These are phyloP conservation scores for Acrocephalus scirpaceus DNA, from an alignment of 2,797 vertebrate species.

Conservation along the genomic window DNA sequence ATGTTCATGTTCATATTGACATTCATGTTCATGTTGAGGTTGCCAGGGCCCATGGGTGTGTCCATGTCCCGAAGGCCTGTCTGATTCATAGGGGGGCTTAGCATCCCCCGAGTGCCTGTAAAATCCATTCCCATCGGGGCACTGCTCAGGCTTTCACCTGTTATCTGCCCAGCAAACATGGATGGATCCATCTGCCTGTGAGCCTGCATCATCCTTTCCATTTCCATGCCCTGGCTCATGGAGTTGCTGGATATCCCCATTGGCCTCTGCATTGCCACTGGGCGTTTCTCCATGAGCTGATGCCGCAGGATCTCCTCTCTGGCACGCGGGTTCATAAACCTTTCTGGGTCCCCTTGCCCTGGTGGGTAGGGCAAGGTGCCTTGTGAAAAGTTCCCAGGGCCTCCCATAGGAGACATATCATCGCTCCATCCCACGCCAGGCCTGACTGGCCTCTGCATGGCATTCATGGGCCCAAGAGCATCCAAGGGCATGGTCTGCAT, in stretches of 20 bases:
- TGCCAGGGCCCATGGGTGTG: slow-evolving; percentile 84
- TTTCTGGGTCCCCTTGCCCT: slow-evolving; percentile 87
- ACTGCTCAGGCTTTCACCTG: slow-evolving; percentile 71
- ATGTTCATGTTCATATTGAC: slow-evolving; percentile 88
- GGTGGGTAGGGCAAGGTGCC: slow-evolving; percentile 82
- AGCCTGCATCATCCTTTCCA: slow-evolving; percentile 86
- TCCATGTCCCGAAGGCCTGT: slow-evolving; percentile 87
- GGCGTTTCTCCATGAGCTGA: slow-evolving; percentile 89
- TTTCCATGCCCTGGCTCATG: slow-evolving; percentile 82
- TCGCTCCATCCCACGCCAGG: slow-evolving; percentile 91
- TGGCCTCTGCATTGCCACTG: slow-evolving; percentile 84
- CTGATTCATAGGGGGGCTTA: slow-evolving; percentile 86
- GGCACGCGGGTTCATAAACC: slow-evolving; percentile 83
- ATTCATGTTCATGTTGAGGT: slow-evolving; percentile 87
- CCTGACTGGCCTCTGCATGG: slow-evolving; percentile 82
- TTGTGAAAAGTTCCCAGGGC: slow-evolving; percentile 84
- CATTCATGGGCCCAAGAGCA: slow-evolving; percentile 81
- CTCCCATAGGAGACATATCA: slow-evolving; percentile 88
- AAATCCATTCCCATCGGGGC: slow-evolving; percentile 89
- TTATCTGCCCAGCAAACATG: slow-evolving; percentile 78
- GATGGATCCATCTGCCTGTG: slow-evolving; percentile 84
- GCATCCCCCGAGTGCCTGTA: slow-evolving; percentile 84
- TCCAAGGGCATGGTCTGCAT: slow-evolving; percentile 87
- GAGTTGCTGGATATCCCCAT: slow-evolving; percentile 66
- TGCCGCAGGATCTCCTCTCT: slow-evolving; percentile 91